phyloP scores from a whole-genome alignment of 37 sponge, comb jelly and placozoan species.

The Amphimedon queenslandica region DNA sequence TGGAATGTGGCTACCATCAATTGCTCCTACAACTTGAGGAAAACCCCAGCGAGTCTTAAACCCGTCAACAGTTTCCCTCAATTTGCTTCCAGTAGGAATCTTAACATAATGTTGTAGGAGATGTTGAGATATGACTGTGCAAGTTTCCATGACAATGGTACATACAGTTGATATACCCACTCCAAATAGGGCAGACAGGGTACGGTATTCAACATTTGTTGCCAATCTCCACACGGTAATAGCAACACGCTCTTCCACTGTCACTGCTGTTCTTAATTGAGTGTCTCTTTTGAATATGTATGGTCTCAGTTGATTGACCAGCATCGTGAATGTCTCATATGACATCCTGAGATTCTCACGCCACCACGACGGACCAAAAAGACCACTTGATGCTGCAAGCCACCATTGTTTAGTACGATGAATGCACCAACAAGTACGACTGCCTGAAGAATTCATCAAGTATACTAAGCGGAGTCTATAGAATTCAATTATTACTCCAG shows the following conservation, averaged over 20 bases:
- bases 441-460: no score
- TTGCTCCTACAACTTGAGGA: conserved; percentile 32
- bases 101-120: conserved; percentile 6
- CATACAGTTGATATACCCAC: conserved; percentile 32
- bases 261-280: conserved; percentile 1
- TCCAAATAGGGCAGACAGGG: conserved; percentile 35
- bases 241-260: conserved; percentile 33
- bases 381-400: no score
- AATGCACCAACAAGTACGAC: no score
- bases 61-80: conserved; percentile 16
- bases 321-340: no score
- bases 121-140: conserved; percentile 15
- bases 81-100: not conserved
- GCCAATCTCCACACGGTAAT: conserved; percentile 50
- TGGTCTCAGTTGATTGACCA: not conserved
- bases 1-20: conserved; percentile 42
- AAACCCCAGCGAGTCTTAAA: conserved; percentile 24
- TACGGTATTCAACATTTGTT: conserved; percentile 36
- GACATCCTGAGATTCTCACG: no score
- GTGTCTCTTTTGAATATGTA: conserved; percentile 5
- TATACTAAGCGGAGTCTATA: no score
- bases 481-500: no score
- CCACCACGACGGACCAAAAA: no score
- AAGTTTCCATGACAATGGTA: conserved; percentile 23
- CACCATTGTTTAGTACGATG: no score